Base-by-base conservation (phyloP, 2,113 vertebrate species). In the Atrichornis clamosus region DNA sequence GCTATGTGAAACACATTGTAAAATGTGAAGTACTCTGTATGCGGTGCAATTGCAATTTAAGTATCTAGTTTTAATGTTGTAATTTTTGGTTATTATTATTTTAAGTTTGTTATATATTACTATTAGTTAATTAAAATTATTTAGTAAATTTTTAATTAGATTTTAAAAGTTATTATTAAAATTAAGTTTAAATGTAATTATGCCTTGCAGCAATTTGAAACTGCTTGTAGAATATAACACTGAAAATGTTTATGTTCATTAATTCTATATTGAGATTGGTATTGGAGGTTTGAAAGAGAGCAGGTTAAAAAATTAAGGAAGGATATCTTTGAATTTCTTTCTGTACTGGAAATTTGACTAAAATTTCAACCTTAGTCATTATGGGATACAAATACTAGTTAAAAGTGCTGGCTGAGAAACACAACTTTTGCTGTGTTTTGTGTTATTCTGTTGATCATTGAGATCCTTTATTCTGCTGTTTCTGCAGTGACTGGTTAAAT, bases 401-500 rank as follows among this genome's bases (percentile, higher is more conserved):
- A 86, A 73, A 73, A 35, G 22, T 94, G 60, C 44, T 90, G 49
- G 35, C 21, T 85, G 53, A 86, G 68, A 79, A 89, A 35, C 16
- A 27, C 12, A 39, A 5, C 20, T 58, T 50, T 44, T 86, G 35
- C 64, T 91, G 27, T 49, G 58, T 52, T 68, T 89, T 4, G 4
- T 77, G 37, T 67, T 72, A 26, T 26, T 95, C 23, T 90, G 20
- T 87, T 96, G 41, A 55, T 87, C 88, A 53, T 11, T 76, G 92
- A 95, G 28, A 27, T 79, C 22, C 85, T 22, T 32, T 78, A 9
- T 90, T 80, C 46, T 97, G 73, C 46, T 87, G 41, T 96, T 92
- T 96, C 83, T 97, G 74, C 96, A 98, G 94, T 87, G 92, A 50
- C 86, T 97, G 97, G 93, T 98, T 98, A 98, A 98, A 98, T 98